Percentiles rank a stretch among this genome's conserved stretches.
These are phyloP conservation scores for Hypotaenidia okinawae DNA, from an alignment of 2,797 vertebrate genomes.

Conservation along the genomic window DNA sequence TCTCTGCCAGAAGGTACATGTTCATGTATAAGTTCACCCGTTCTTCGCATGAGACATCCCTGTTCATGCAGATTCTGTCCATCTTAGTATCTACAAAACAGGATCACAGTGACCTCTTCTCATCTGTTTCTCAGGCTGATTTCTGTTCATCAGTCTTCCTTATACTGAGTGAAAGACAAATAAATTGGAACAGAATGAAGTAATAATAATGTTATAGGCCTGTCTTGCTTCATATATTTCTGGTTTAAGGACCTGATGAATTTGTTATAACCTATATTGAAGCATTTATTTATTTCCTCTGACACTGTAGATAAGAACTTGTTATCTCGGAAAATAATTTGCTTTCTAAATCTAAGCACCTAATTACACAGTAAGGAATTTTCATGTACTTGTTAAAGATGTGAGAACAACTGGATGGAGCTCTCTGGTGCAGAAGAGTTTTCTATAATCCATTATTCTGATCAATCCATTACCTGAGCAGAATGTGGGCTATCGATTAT, in stretches of 20 bases:
- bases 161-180: not conserved
- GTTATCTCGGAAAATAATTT: not conserved
- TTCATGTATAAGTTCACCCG: not conserved
- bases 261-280: not conserved
- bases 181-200: not conserved
- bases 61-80: not conserved
- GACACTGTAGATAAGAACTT: not conserved
- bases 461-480: not conserved
- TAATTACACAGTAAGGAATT: not conserved
- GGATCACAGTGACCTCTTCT: not conserved
- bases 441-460: not conserved
- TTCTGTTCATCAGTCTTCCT: not conserved
- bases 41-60: not conserved
- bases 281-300: not conserved
- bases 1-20: not conserved
- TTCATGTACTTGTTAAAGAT: not conserved
- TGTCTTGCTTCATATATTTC: not conserved
- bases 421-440: not conserved
- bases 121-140: not conserved
- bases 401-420: not conserved
- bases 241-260: not conserved
- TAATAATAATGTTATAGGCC: not conserved
- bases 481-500: not conserved
- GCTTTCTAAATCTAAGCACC: not conserved
- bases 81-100: not conserved